A percentile compares a stretch with the other conserved stretches of the same genome.
phyloP scores from a whole-genome alignment of 2,797 vertebrate species.

The Catharus ustulatus region DNA sequence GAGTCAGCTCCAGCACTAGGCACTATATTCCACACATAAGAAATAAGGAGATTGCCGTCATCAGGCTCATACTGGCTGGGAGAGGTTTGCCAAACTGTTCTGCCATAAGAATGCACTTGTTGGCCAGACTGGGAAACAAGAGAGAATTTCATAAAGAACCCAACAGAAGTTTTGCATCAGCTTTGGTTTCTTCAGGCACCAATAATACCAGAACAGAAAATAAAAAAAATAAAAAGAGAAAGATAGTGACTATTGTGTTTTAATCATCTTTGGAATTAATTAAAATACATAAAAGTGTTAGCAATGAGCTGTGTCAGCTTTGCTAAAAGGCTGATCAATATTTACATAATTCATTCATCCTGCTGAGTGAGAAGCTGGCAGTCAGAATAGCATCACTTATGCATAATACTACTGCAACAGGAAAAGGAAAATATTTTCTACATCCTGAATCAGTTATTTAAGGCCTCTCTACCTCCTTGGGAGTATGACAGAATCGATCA shows the following conservation, averaged over 20 bases:
- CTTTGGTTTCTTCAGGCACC: not conserved
- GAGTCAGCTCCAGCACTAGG: not conserved
- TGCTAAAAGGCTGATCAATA: conserved; percentile 29
- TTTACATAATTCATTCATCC: conserved; percentile 22
- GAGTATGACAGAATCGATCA: conserved; percentile 67
- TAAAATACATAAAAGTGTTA: not conserved
- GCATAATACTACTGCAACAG: conserved; percentile 34
- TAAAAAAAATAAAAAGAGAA: not conserved
- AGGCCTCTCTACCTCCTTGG: conserved; percentile 47
- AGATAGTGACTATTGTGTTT: not conserved
- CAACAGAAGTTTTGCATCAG: conserved; percentile 23
- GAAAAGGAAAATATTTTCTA: conserved; percentile 63
- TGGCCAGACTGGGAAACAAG: not conserved
- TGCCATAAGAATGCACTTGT: not conserved
- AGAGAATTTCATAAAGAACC: not conserved
- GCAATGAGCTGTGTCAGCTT: not conserved
- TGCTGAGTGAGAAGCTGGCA: conserved; percentile 13
- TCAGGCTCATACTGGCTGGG: not conserved
- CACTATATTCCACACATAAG: not conserved
- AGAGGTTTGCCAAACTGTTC: conserved; percentile 24
- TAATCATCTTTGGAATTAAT: not conserved
- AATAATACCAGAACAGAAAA: not conserved
- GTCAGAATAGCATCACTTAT: conserved; percentile 15
- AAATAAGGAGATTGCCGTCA: conserved; percentile 38
- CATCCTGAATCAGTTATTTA: conserved; percentile 66